These are phyloP conservation scores for Chaenogobius annularis DNA, from an alignment of 2,113 vertebrate genomes.

Conservation along the genomic window DNA sequence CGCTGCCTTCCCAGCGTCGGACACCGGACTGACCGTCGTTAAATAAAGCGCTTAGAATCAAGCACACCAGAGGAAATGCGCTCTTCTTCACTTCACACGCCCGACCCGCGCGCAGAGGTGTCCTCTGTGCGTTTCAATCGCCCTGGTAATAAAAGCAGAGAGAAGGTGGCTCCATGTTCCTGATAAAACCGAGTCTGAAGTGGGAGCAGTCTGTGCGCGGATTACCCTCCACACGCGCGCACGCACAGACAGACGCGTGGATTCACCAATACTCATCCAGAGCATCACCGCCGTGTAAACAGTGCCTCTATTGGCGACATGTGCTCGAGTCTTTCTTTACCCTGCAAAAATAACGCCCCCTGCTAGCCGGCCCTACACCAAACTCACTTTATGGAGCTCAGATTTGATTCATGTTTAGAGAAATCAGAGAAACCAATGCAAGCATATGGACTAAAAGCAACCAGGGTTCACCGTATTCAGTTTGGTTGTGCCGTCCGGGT, in stretches of 20 bases:
- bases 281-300: conserved; percentile 79
- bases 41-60: conserved; percentile 10
- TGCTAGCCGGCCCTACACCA: no score
- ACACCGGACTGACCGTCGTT: conserved; percentile 27
- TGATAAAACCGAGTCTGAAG: conserved; percentile 59
- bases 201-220: conserved; percentile 87
- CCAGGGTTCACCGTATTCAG: no score
- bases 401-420: no score
- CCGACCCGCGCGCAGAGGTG: background rate
- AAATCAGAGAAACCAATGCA: no score
- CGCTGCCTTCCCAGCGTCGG: conserved; percentile 57
- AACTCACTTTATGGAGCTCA: background rate
- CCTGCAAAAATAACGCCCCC: conserved; percentile 20
- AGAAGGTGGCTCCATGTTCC: conserved; percentile 54
- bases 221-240: conserved; percentile 88
- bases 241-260: conserved; percentile 53
- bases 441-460: no score
- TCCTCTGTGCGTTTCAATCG: background rate
- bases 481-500: no score
- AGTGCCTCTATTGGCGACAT: conserved; percentile 56
- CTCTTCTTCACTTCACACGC: background rate
- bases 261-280: conserved; percentile 87
- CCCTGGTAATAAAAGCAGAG: background rate
- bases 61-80: background rate
- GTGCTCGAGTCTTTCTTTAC: conserved; percentile 67